Conservation (phyloP, 1,140 invertebrate genomes). For the Eueides isabella region DNA sequence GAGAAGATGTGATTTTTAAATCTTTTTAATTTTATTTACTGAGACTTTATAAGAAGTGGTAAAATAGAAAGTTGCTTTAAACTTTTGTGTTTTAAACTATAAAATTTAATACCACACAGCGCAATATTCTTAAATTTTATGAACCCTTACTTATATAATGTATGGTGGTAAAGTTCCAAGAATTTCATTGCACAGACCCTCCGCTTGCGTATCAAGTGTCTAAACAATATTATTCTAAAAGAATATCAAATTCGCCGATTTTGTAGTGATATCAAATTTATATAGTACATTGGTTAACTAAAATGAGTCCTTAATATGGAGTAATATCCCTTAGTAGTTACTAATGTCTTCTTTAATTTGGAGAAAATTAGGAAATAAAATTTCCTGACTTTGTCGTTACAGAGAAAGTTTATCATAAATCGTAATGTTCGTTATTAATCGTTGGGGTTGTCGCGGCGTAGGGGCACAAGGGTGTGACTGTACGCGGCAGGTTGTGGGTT, state of each 20-base stretch:
- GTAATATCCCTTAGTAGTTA: neutral
- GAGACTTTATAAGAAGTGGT: neutral
- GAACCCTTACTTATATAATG: neutral
- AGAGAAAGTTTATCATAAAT: too few relatives aligned
- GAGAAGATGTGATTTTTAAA: too few relatives aligned
- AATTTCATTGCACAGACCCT: slow-evolving; percentile 18
- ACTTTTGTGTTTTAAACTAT: slow-evolving; percentile 15
- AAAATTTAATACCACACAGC: slow-evolving; percentile 5
- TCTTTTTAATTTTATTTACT: neutral
- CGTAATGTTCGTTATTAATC: too few relatives aligned
- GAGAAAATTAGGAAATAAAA: too few relatives aligned
- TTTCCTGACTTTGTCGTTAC: too few relatives aligned
- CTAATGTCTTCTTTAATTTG: neutral
- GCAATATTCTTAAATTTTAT: slow-evolving; percentile 18
- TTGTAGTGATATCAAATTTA: slow-evolving; percentile 13
- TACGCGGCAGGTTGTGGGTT: too few relatives aligned
- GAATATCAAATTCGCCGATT: slow-evolving; percentile 6
- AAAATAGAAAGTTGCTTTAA: neutral
- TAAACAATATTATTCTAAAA: slow-evolving; percentile 19
- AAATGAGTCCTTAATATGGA: neutral
- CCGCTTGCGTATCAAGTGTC: slow-evolving; percentile 23
- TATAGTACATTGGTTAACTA: neutral
- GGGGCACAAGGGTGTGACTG: too few relatives aligned
- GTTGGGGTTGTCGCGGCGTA: too few relatives aligned
- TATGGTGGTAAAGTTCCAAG: slow-evolving; percentile 26